Conservation (phyloP, 2,113 vertebrate species). For the Pseudonaja textilis region DNA sequence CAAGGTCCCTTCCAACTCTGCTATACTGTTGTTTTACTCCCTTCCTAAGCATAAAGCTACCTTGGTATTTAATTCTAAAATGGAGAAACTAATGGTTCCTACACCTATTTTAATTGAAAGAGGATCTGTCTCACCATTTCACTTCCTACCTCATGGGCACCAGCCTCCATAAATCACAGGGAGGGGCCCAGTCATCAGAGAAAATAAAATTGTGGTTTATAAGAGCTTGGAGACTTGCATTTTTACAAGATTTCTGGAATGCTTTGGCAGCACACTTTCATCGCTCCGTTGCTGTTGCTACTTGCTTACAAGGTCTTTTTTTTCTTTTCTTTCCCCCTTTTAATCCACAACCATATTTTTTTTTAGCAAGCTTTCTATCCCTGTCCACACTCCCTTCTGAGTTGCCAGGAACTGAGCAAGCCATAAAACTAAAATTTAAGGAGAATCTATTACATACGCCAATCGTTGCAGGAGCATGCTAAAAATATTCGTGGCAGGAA, state of each 20-base stretch:
- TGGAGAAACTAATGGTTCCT: background rate
- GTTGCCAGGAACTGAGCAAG: background rate
- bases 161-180: background rate
- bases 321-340: background rate
- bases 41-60: background rate
- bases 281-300: background rate
- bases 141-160: background rate
- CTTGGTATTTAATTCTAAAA: background rate
- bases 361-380: background rate
- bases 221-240: background rate
- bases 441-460: background rate
- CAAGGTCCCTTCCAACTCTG: background rate
- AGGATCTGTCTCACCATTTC: background rate
- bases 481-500: background rate
- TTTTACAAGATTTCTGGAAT: background rate
- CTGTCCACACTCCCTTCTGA: background rate
- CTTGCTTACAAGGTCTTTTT: background rate
- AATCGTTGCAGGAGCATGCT: background rate
- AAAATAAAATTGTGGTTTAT: fast-evolving
- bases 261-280: background rate
- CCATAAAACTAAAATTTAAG: background rate
- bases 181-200: background rate
- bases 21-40: background rate
- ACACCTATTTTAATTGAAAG: background rate
- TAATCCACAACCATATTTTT: background rate